Evolutionary conservation across 2,113 vertebrate genomes (phyloP).

Genomic region (Aphyosemion australe): DNA sequence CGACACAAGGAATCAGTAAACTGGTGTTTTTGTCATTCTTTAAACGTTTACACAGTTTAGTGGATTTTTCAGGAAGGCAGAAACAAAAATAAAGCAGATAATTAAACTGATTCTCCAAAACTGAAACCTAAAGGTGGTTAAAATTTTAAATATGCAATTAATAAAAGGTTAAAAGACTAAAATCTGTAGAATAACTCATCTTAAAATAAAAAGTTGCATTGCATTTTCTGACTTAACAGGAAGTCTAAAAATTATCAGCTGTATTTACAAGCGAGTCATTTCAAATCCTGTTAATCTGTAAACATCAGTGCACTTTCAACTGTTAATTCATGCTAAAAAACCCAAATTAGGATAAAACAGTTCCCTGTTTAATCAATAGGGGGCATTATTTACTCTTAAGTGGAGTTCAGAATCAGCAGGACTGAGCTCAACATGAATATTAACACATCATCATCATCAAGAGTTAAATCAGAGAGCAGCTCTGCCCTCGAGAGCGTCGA

Average conservation of each 20-base stretch:
- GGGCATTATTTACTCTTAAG: constrained; percentile 29
- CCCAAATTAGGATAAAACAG: background rate
- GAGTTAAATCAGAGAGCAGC: constrained; percentile 42
- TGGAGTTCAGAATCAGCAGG: background rate
- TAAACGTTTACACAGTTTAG: background rate
- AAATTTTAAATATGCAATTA: too few species aligned
- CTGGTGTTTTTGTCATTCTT: too few species aligned
- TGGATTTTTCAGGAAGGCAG: background rate
- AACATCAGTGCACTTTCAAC: too few species aligned
- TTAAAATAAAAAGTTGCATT: too few species aligned
- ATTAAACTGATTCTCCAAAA: background rate
- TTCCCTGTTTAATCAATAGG: constrained; percentile 46
- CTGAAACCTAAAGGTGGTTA: background rate
- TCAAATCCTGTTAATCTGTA: too few species aligned
- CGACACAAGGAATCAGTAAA: too few species aligned
- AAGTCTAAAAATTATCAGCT: too few species aligned
- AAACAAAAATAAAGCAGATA: background rate
- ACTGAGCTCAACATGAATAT: constrained; percentile 40
- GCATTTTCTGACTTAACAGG: too few species aligned
- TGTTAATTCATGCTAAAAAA: background rate
- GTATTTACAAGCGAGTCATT: too few species aligned
- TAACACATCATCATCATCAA: constrained; percentile 32
- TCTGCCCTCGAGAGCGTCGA: constrained; percentile 48
- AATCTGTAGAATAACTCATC: too few species aligned
- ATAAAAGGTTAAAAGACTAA: too few species aligned